Evolutionary conservation across 1,140 invertebrate genomes (phyloP).

Genomic region (Drosophila ironensis): DNA sequence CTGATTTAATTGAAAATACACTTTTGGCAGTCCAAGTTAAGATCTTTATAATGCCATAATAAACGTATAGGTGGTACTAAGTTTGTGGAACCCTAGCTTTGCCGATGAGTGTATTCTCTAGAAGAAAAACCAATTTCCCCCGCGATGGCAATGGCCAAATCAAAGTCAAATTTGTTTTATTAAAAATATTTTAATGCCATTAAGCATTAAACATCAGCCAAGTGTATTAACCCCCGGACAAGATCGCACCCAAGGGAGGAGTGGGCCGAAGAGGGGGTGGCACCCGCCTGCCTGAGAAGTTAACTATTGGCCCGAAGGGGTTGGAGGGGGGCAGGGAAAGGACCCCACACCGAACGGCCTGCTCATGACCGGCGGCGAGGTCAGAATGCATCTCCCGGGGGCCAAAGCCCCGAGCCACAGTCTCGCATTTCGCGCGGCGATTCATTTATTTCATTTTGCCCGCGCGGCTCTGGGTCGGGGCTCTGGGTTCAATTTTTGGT

Average conservation of each 20-base stretch:
- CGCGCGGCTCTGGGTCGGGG: constrained; percentile 38
- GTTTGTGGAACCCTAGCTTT: neutral
- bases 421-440: constrained; percentile 61
- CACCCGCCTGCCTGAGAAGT: no score
- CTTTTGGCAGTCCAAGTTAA: no score
- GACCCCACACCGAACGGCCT: constrained; percentile 54
- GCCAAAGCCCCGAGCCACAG: constrained; percentile 21
- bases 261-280: neutral
- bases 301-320: no score
- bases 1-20: no score
- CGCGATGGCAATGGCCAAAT: constrained; percentile 38
- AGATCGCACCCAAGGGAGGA: constrained; percentile 5
- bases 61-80: no score
- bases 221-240: constrained; percentile 66
- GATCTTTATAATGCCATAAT: no score
- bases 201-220: constrained; percentile 74
- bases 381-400: constrained; percentile 39
- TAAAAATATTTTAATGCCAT: constrained; percentile 79
- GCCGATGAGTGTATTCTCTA: constrained; percentile 23
- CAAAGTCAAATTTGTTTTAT: constrained; percentile 74
- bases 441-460: neutral
- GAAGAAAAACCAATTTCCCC: constrained; percentile 32
- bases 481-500: constrained; percentile 71
- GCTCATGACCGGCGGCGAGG: constrained; percentile 57
- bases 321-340: neutral